Evolutionary conservation across 2,888 invertebrate genomes (phyloP), one percentile per base, ranked within the genome.

Genomic region (Epicampocera succincta): DNA sequence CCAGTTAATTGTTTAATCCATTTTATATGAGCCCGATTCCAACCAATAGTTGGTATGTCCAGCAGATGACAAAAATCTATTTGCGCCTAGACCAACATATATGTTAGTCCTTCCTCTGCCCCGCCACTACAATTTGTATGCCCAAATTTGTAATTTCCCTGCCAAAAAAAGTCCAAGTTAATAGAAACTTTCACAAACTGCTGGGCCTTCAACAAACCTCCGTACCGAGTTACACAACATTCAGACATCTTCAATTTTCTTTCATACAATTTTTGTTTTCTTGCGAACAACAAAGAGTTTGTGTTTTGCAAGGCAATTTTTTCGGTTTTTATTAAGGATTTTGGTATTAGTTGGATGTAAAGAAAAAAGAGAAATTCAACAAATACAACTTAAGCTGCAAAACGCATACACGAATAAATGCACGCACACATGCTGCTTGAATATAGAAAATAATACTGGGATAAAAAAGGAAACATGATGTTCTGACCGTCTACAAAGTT

Each of bases 401-500:
- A 68, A 42, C 54, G 54, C 69, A 63, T 69, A 76, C 40, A 54
- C 50, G 15, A 12, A 42, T n/a, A 33, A 12, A 21, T 15, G 11
- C 38, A 54, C 46, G 12, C 33, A 63, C 15, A 56, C 56, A 63
- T 21, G 21, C 29, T 76, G 19, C 33, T 50, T n/a, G 29, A 50
- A 19, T 13, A 54, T 3, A 54, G 11, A 33, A 44, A 46, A 44
- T 38, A 15, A 17, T 25, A 3, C 19, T 33, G 33, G 17, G n/a
- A n/a, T n/a, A n/a, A n/a, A n/a, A 54, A 40, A 38, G 38, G 52
- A 56, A 71, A 72, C 77, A 76, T 44, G 68, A 72, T 66, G 72
- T 52, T 72, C 76, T 66, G 80, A 71, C 76, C 80, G 80, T 80
- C 80, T 80, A 72, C 61, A 76, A 80, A 80, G 80, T 80, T 80